These are phyloP conservation scores for Congeria kusceri DNA, from an alignment of 2,888 invertebrate genomes.

Conservation along the genomic window DNA sequence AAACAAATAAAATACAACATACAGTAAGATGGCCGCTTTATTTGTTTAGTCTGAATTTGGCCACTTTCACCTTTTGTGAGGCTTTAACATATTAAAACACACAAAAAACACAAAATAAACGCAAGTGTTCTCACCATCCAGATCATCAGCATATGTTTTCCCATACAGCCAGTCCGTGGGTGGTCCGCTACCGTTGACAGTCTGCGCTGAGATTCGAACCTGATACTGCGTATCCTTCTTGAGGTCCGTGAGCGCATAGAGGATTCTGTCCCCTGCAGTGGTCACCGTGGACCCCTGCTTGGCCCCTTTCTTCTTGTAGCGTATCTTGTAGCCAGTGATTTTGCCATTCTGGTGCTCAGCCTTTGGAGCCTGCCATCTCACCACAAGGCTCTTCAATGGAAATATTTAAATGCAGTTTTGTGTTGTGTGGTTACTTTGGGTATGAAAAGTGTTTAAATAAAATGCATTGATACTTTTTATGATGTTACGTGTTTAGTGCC, in stretches of 20 bases:
- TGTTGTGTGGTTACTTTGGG: too few species aligned
- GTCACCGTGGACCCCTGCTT: slow-evolving; percentile 87
- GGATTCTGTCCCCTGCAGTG: slow-evolving; percentile 93
- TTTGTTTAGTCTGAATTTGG: too few species aligned
- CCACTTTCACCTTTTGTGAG: too few species aligned
- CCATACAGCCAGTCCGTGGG: slow-evolving; percentile 95
- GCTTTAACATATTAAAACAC: too few species aligned
- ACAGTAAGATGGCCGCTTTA: too few species aligned
- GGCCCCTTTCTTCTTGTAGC: slow-evolving; percentile 88
- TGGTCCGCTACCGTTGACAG: slow-evolving; percentile 96
- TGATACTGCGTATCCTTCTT: slow-evolving; percentile 87
- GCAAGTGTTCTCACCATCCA: slow-evolving; percentile 90
- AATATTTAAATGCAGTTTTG: too few species aligned
- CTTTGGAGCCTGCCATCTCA: slow-evolving; percentile 97
- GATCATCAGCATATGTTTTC: slow-evolving; percentile 93
- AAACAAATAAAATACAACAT: too few species aligned
- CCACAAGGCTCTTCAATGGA: slow-evolving; percentile 94
- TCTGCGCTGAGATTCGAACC: slow-evolving; percentile 95
- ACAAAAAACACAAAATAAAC: not conserved
- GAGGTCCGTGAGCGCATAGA: slow-evolving; percentile 91
- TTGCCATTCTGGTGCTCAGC: slow-evolving; percentile 94
- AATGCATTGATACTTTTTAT: too few species aligned
- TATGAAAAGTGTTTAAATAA: too few species aligned
- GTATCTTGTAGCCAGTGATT: slow-evolving; percentile 98
- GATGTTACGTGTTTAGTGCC: too few species aligned